phyloP scores from a whole-genome alignment of 1,140 invertebrate genomes.

The Nasonia longicornis region DNA sequence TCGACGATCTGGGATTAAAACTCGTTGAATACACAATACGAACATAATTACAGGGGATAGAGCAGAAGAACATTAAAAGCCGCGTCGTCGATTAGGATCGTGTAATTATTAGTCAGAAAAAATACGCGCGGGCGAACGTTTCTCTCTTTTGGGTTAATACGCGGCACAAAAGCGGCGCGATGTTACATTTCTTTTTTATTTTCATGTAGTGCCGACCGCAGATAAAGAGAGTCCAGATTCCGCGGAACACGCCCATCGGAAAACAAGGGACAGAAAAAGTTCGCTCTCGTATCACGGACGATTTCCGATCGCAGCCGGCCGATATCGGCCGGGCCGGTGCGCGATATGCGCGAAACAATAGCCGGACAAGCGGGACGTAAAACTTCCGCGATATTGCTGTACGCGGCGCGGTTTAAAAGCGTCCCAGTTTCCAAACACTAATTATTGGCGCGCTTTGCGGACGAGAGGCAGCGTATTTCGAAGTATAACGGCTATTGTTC shows the following conservation, averaged over 20 bases:
- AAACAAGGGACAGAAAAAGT: not conserved
- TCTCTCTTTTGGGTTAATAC: not conserved
- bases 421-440: slow-evolving; percentile 37
- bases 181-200: too few relatives aligned
- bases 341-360: slow-evolving; percentile 3
- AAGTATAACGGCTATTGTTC: not conserved
- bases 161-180: too few relatives aligned
- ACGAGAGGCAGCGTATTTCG: not conserved
- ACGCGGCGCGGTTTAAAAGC: not conserved
- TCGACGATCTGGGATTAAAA: not conserved
- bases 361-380: not conserved
- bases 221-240: not conserved
- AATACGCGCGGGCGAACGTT: not conserved
- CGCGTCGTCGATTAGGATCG: not conserved
- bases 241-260: not conserved
- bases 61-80: not conserved
- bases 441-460: slow-evolving; percentile 16
- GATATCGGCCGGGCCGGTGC: not conserved
- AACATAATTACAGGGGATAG: not conserved
- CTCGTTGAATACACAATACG: not conserved
- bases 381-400: slow-evolving; percentile 27
- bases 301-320: not conserved
- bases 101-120: not conserved
- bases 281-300: not conserved
- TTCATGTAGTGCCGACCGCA: not conserved